Conservation (phyloP, 2,113 vertebrate species). For the Tinamus guttatus region DNA sequence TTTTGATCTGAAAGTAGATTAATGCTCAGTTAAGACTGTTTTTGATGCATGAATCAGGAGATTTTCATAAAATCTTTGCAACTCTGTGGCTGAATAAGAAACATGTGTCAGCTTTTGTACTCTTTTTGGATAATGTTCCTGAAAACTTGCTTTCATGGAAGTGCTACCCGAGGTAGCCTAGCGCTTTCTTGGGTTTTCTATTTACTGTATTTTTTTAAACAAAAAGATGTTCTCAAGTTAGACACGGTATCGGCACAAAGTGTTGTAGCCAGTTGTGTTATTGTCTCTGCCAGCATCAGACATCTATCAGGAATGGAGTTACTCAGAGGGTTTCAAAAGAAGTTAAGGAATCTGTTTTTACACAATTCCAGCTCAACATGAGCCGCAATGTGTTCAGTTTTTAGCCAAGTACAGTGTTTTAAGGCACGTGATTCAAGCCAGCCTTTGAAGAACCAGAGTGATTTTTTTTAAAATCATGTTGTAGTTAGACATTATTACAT, state of each 20-base stretch:
- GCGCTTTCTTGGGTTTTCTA: background rate
- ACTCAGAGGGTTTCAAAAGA: background rate
- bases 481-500: background rate
- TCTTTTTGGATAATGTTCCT: background rate
- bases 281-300: background rate
- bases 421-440: rapidly evolving
- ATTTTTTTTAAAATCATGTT: background rate
- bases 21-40: background rate
- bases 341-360: background rate
- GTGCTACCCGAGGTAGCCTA: background rate
- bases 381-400: background rate
- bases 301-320: background rate
- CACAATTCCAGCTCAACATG: background rate
- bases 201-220: background rate
- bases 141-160: background rate
- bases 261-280: rapidly evolving
- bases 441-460: background rate
- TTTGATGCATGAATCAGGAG: background rate
- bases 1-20: background rate
- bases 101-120: background rate
- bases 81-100: background rate
- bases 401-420: background rate
- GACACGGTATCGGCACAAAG: background rate
- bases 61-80: background rate
- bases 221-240: background rate